Conservation (phyloP, 2,113 vertebrate genomes). For the Leptocoma aspasia region DNA sequence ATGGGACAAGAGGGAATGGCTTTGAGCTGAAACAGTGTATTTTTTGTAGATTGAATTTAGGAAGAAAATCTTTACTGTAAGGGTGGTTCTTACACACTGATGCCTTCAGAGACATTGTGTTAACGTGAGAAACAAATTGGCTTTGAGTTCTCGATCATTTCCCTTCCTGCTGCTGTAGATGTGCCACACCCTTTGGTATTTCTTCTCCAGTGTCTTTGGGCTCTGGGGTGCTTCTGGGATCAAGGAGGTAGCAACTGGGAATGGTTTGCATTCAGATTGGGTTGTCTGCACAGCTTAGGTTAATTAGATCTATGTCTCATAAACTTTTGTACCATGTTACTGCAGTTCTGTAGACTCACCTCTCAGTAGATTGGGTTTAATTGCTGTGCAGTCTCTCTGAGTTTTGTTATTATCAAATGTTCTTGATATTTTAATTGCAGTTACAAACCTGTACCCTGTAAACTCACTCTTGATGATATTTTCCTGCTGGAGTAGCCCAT, state of each 20-base stretch:
- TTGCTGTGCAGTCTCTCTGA: not conserved
- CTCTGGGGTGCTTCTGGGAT: not conserved
- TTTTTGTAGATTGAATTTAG: not conserved
- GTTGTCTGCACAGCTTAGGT: not conserved
- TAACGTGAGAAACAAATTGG: not conserved
- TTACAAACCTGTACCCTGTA: not conserved
- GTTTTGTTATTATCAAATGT: not conserved
- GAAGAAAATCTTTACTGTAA: not conserved
- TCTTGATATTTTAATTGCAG: not conserved
- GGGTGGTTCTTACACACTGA: not conserved
- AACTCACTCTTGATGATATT: not conserved
- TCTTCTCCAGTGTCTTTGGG: not conserved
- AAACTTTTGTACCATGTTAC: not conserved
- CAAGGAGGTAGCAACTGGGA: not conserved
- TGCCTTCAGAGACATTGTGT: not conserved
- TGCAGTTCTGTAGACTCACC: not conserved
- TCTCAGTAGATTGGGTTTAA: slow-evolving; percentile 6
- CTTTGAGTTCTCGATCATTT: not conserved
- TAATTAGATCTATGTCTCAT: not conserved
- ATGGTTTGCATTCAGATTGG: not conserved
- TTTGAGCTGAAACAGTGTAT: not conserved
- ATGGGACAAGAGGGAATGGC: not conserved
- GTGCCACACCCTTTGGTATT: not conserved
- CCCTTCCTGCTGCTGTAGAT: not conserved
- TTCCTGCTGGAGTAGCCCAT: not conserved